phyloP scores from a whole-genome alignment of 1,140 invertebrate species.

The Leptopilina boulardi region DNA sequence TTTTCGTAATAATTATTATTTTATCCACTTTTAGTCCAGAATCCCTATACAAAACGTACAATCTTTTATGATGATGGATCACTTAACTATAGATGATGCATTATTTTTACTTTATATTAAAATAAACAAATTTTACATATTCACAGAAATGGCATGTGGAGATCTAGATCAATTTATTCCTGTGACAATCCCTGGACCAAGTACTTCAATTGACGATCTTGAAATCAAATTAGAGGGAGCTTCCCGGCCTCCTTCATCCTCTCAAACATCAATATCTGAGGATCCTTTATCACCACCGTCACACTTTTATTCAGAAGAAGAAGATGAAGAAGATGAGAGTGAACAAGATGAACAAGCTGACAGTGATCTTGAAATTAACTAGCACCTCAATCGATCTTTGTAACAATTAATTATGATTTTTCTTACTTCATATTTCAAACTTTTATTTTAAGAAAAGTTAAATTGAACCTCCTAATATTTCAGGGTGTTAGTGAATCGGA shows the following conservation, averaged over 20 bases:
- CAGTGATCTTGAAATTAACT: constrained; percentile 75
- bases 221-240: constrained; percentile 71
- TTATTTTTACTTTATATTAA: neutral
- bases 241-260: constrained; percentile 73
- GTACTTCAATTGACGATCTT: constrained; percentile 73
- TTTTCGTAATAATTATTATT: too few species aligned
- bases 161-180: constrained; percentile 75
- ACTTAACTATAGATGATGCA: too few species aligned
- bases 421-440: constrained; percentile 53
- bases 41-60: too few species aligned
- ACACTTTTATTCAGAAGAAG: constrained; percentile 73
- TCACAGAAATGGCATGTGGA: constrained; percentile 70
- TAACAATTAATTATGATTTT: constrained; percentile 67
- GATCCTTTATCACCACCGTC: constrained; percentile 72
- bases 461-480: constrained; percentile 44
- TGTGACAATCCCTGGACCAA: constrained; percentile 72
- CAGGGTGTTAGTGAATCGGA: constrained; percentile 35
- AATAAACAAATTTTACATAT: constrained; percentile 34
- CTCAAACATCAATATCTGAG: constrained; percentile 73
- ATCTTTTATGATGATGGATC: too few species aligned
- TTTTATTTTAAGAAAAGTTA: constrained; percentile 49
- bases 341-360: constrained; percentile 74
- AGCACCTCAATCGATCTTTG: constrained; percentile 65
- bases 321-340: constrained; percentile 73
- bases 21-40: too few species aligned